A percentile compares a stretch with the other conserved stretches of the same genome.
These are phyloP conservation scores for Drosophila prostipennis DNA, from an alignment of 2,888 invertebrate species.

Conservation along the genomic window DNA sequence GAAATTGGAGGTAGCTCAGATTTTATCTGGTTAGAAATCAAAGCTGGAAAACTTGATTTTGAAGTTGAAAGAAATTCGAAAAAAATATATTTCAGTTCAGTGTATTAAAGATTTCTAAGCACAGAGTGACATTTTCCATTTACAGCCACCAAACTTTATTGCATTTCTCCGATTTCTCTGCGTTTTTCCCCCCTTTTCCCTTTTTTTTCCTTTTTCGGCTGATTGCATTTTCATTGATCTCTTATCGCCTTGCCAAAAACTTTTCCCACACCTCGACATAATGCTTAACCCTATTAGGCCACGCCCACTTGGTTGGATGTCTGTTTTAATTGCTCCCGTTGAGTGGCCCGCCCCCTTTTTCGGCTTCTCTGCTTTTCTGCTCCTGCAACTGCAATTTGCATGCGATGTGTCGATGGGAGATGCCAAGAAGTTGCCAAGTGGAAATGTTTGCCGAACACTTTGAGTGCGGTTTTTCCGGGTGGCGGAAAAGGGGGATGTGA, in stretches of 20 bases:
- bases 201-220: conserved; percentile 3
- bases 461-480: conserved; percentile 36
- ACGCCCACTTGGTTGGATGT: conserved; percentile 46
- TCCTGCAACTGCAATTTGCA: conserved; percentile 22
- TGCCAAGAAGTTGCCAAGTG: conserved; percentile 46
- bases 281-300: conserved; percentile 51
- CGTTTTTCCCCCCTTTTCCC: neutral
- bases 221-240: conserved; percentile 45
- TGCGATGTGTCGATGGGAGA: conserved; percentile 42
- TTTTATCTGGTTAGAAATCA: conserved; percentile 1
- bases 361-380: conserved; percentile 1
- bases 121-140: conserved; percentile 1
- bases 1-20: conserved; percentile 2
- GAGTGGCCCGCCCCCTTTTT: conserved; percentile 18
- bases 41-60: neutral
- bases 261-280: conserved; percentile 45
- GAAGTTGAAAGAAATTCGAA: neutral
- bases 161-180: neutral
- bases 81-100: neutral
- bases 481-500: neutral
- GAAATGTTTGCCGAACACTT: conserved; percentile 54
- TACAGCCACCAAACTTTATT: neutral
- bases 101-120: neutral
- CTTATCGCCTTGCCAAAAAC: conserved; percentile 38
- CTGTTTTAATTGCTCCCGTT: conserved; percentile 64